Conservation (phyloP, 2,113 vertebrate genomes). For the Brachyhypopomus gauderio region DNA sequence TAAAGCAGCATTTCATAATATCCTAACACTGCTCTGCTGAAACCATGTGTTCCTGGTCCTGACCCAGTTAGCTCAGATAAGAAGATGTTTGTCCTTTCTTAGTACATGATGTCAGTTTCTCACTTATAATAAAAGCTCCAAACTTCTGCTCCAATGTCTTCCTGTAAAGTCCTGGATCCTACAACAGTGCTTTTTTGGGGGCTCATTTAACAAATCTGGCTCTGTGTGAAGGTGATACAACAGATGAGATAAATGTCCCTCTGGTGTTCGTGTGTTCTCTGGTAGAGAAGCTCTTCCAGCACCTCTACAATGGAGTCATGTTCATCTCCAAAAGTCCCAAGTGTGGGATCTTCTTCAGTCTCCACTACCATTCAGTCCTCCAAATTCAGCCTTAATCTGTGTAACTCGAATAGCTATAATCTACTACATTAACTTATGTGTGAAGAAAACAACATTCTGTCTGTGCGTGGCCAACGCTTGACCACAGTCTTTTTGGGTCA, state of each 20-base stretch:
- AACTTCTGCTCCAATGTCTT: neutral
- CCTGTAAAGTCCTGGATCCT: neutral
- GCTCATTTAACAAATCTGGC: neutral
- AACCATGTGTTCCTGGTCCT: no score
- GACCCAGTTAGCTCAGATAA: no score
- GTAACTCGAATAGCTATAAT: constrained; percentile 4
- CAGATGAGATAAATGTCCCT: neutral
- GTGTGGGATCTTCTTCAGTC: constrained; percentile 4
- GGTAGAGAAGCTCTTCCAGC: neutral
- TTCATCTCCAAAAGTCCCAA: constrained; percentile 10
- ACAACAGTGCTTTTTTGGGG: neutral
- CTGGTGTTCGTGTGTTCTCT: neutral
- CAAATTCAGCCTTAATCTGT: neutral
- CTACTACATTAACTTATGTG: constrained; percentile 1
- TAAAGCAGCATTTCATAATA: no score
- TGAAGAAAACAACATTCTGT: neutral
- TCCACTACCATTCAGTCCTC: neutral
- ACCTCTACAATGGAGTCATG: neutral
- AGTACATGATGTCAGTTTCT: neutral
- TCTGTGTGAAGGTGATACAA: neutral
- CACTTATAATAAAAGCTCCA: neutral
- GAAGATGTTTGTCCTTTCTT: neutral
- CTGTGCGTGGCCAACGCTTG: neutral
- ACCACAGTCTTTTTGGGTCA: neutral
- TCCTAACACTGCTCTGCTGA: no score